Evolutionary conservation across 1,140 invertebrate species (phyloP).

Genomic region (Musca vetustissima): DNA sequence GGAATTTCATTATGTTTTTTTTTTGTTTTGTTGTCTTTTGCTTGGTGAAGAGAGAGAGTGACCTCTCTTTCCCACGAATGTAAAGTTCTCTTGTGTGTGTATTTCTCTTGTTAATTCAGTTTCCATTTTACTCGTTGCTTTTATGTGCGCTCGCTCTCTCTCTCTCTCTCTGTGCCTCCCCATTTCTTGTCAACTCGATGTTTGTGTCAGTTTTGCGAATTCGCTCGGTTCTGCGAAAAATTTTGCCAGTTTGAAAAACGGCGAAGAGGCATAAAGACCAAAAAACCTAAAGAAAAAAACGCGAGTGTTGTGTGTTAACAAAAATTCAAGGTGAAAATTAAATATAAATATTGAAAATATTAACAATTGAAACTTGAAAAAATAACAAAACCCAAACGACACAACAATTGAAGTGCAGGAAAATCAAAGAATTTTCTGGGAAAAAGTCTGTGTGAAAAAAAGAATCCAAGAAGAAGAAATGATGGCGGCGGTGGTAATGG

Average conservation of each 20-base stretch:
- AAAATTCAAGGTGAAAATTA: conserved; percentile 21
- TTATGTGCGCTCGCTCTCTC: not conserved
- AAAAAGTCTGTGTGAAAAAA: no score
- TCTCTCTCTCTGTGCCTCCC: not conserved
- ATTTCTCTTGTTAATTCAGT: not conserved
- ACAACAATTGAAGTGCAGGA: no score
- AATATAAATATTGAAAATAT: no score
- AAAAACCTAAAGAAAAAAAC: conserved; percentile 18
- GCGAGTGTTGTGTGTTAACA: conserved; percentile 22
- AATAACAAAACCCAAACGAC: no score
- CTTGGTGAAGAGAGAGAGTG: no score
- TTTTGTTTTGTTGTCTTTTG: not conserved
- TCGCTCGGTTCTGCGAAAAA: conserved; percentile 18
- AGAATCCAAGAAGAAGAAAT: no score
- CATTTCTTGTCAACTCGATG: not conserved
- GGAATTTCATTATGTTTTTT: conserved; percentile 18
- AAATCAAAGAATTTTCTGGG: no score
- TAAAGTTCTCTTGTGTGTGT: not conserved
- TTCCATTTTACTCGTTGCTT: not conserved
- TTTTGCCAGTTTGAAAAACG: conserved; percentile 23
- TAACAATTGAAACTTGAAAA: no score
- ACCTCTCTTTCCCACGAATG: no score
- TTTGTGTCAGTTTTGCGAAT: not conserved
- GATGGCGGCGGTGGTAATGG: no score
- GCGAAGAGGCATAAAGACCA: conserved; percentile 20